These are phyloP conservation scores for Phengaris alcon DNA, from an alignment of 2,888 invertebrate genomes.

Conservation along the genomic window DNA sequence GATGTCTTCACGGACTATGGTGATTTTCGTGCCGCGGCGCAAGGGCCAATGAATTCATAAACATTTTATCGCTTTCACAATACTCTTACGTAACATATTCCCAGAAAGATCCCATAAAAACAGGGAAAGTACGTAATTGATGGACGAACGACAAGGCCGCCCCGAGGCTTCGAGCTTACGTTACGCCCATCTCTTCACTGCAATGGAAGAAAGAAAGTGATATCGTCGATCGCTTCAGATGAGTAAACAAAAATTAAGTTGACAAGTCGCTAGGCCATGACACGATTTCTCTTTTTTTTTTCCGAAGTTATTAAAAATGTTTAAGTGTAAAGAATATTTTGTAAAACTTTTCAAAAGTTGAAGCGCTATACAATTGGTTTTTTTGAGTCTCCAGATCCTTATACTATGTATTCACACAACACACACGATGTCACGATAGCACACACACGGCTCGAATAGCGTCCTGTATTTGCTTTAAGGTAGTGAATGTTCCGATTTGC, in stretches of 20 bases:
- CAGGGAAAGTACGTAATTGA: slow-evolving; percentile 74
- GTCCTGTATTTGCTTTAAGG: not conserved
- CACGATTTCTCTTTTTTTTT: not conserved
- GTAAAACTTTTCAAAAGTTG: not conserved
- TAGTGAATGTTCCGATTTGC: slow-evolving; percentile 17
- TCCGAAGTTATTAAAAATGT: not conserved
- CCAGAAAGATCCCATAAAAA: slow-evolving; percentile 72
- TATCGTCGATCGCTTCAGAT: slow-evolving; percentile 41
- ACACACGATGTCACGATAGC: not conserved
- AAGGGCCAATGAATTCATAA: slow-evolving; percentile 25
- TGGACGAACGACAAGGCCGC: slow-evolving; percentile 54
- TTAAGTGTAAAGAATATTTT: not conserved
- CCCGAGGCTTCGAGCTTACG: slow-evolving; percentile 56
- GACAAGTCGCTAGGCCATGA: not conserved
- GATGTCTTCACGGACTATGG: slow-evolving; percentile 17
- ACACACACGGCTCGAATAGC: not conserved
- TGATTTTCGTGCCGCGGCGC: slow-evolving; percentile 13
- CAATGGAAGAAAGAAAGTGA: slow-evolving; percentile 73
- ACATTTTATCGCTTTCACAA: slow-evolving; percentile 39
- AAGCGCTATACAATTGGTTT: no score
- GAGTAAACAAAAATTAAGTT: slow-evolving; percentile 22
- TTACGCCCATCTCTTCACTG: slow-evolving; percentile 63
- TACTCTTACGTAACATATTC: slow-evolving; percentile 58
- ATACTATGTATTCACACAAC: not conserved
- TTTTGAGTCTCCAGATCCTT: no score